These are phyloP conservation scores for Ascidia mentula DNA, from an alignment of 23 tunicate genomes.

Conservation along the genomic window DNA sequence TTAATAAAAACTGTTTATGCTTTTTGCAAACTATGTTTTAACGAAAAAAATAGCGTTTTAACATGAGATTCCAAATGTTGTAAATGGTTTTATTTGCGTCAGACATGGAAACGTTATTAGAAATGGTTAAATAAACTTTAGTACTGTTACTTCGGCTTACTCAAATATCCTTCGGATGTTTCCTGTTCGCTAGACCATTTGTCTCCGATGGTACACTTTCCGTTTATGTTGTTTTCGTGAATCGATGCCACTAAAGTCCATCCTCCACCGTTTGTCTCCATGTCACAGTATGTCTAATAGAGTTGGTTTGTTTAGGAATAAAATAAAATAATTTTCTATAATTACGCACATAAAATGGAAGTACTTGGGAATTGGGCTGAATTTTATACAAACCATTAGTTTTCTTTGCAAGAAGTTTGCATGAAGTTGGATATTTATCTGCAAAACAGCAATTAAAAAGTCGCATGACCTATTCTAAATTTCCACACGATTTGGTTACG, in stretches of 20 bases:
- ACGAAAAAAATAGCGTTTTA: no score
- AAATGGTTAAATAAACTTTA: no score
- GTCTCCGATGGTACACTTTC: slow-evolving; percentile 38
- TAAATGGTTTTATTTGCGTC: no score
- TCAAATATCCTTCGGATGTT: not conserved
- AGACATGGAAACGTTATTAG: no score
- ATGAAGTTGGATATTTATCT: slow-evolving; percentile 2
- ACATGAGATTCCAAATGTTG: no score
- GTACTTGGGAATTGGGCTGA: not conserved
- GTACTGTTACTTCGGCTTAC: no score
- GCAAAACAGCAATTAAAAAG: not conserved
- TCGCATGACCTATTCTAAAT: not conserved
- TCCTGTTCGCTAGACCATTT: slow-evolving; percentile 41
- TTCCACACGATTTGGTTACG: not conserved
- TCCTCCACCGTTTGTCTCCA: slow-evolving; percentile 37
- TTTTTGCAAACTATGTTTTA: no score
- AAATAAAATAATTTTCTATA: not conserved
- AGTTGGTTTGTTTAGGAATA: not conserved
- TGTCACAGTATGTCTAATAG: slow-evolving; percentile 29
- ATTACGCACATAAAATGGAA: not conserved
- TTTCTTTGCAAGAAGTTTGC: not conserved
- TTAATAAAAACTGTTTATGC: no score
- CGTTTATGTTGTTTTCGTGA: slow-evolving; percentile 39
- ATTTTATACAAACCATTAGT: not conserved
- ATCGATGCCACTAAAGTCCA: slow-evolving; percentile 40